phyloP scores from a whole-genome alignment of 2,113 vertebrate species.

The Notothenia coriiceps region DNA sequence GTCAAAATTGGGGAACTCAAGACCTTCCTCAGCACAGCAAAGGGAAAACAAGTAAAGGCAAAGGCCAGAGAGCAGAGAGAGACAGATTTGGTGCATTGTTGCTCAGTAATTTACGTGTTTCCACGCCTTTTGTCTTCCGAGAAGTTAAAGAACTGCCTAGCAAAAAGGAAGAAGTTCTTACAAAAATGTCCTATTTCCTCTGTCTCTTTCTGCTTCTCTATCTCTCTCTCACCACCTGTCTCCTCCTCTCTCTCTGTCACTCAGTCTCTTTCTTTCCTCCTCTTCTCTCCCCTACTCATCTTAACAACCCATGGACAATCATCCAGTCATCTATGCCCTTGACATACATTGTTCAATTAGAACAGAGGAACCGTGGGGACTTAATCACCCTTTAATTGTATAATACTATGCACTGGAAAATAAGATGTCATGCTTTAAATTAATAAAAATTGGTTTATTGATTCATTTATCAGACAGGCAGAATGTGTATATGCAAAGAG shows the following conservation, averaged over 20 bases:
- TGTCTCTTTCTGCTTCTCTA: slow-evolving; percentile 2
- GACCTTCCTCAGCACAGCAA: slow-evolving; percentile 89
- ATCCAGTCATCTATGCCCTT: slow-evolving; percentile 26
- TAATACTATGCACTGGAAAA: slow-evolving; percentile 3
- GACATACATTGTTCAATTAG: slow-evolving; percentile 33
- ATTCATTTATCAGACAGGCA: background rate
- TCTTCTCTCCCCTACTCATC: slow-evolving; percentile 17
- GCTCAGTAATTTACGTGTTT: slow-evolving; percentile 19
- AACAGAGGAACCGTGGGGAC: slow-evolving; percentile 19
- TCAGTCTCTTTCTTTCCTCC: slow-evolving; percentile 34
- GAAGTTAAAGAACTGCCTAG: slow-evolving; percentile 15
- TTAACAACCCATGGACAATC: slow-evolving; percentile 18
- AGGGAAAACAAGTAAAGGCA: slow-evolving; percentile 78
- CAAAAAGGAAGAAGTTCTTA: slow-evolving; percentile 17
- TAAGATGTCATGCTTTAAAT: background rate
- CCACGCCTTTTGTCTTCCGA: background rate
- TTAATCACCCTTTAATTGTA: slow-evolving; percentile 19
- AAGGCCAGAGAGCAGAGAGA: slow-evolving; percentile 82
- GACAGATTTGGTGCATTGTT: slow-evolving; percentile 73
- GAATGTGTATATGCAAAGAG: background rate
- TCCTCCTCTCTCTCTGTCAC: slow-evolving; percentile 52
- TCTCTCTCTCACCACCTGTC: slow-evolving; percentile 48
- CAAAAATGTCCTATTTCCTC: slow-evolving; percentile 1
- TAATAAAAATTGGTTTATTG: background rate
- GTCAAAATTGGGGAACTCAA: slow-evolving; percentile 96